Evolutionary conservation across 2,888 invertebrate species (phyloP), one percentile per base, ranked within the genome.

Genomic region (Nomada ruficornis): DNA sequence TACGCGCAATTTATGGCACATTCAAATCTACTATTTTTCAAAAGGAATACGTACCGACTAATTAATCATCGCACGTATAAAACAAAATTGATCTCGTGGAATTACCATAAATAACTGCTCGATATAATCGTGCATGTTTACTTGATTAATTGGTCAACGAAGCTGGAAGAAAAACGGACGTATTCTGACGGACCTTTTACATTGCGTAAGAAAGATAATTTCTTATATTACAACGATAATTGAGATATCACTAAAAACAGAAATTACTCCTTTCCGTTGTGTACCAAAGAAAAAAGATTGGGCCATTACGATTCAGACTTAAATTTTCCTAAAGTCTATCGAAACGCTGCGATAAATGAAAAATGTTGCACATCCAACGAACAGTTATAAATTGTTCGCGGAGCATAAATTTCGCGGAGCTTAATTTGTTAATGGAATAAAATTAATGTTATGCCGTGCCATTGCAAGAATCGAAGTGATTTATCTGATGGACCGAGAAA

Each of bases 401-500:
- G 2, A 7, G 26, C 44, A 18, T 20, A 18, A 29, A 59, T 42
- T 50, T 52, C n/a, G n/a, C 2, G 2, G 23, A 47, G 18, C 18
- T 29, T 20, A 15, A 52, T 64, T 64, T 52, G 36, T 36, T 36
- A 55, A 72, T 75, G 60, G 47, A 23, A 74, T 60, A 68, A 57
- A 74, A 73, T 79, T 74, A 60, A 68, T 72, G 81, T 72, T 68
- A 75, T 13, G 52, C 29, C 36, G 20, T 55, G 47, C 54, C 55
- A 55, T 80, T 78, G 76, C 54, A 55, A 59, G 78, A 84, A 82
- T 70, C 78, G 18, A 50, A 50, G 26, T 50, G 72, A 83, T 86
- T 85, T 83, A 81, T 79, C 65, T 62, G 74, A 79, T 65, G 57
- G 70, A 20, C 54, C 65, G 60, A 26, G 52, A 78, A 86, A 86